Base-by-base conservation (phyloP, 2,113 vertebrate species). In the Corythaeola cristata region DNA sequence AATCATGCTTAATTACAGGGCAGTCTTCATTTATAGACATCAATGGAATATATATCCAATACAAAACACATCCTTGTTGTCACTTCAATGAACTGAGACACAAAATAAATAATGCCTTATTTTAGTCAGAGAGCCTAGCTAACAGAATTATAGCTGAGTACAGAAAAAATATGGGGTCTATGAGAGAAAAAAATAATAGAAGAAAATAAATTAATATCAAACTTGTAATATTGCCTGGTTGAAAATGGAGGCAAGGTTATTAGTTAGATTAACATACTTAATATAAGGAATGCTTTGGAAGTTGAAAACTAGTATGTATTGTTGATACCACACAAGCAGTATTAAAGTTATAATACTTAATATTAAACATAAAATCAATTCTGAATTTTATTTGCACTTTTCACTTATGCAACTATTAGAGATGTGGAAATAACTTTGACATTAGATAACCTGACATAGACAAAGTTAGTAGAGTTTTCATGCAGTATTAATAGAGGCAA, bases 91-190 rank as follows among this genome's bases (percentile, higher is more conserved):
- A 56, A 6, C 21, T 89, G 33, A 68, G 44, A 37, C 12, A 16
- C 5, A 81, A 79, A 79, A 58, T 8, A 85, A 82, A 37, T 12
- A 49, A n/a, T 63, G 12, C 13, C 15, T 52, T 69, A 18, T 26
- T 58, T 92, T 35, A n/a, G 19, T 53, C 55, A 78, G 64, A 78
- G 64, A 56, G 7, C 27, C 23, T 77, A 50, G 14, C 15, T 74
- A 74, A 52, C 22, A 81, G 67, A 58, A 69, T 52, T 68, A 35
- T 12, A 39, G 30, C n/a, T 35, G 41, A 56, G 59, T 30, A 60
- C 2, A 58, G 32, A 53, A 76, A 56, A 81, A n/a, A 3, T 7
- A 24, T 11, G 0, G 0, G 18, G 2, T 39, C 18, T 67, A 8
- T 17, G 21, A 28, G 37, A 74, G 13, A n/a, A 77, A 85, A 75